Evolutionary conservation across 2,797 vertebrate species (phyloP).

Genomic region (Leptodactylus fallax): DNA sequence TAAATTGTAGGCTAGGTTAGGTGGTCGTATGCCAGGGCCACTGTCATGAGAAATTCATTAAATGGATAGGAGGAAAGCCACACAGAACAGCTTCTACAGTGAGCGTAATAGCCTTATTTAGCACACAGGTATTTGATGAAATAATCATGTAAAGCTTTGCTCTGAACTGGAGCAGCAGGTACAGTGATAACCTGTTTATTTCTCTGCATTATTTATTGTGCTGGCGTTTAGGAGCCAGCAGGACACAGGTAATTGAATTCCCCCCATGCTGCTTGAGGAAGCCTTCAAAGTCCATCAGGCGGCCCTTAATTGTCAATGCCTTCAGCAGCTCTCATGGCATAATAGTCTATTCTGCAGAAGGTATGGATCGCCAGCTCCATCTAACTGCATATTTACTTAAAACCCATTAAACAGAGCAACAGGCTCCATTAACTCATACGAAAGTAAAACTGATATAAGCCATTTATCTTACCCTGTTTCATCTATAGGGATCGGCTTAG

Average conservation of each 20-base stretch:
- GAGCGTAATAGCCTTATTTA: not conserved
- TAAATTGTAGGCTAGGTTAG: no score
- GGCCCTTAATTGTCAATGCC: not conserved
- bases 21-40: no score
- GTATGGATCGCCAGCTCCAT: not conserved
- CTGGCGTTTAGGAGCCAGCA: not conserved
- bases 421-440: not conserved
- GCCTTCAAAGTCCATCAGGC: conserved; percentile 12
- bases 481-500: conserved; percentile 86
- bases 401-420: not conserved
- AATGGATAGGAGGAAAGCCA: no score
- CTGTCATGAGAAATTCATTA: no score
- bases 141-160: not conserved
- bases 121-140: not conserved
- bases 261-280: not conserved
- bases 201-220: conserved; percentile 30
- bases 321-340: not conserved
- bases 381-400: conserved; percentile 4
- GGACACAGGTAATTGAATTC: conserved; percentile 7
- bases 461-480: conserved; percentile 84
- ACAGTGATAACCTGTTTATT: conserved; percentile 34
- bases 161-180: not conserved
- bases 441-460: not conserved
- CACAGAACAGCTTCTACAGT: no score
- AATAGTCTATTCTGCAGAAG: not conserved